Percentiles rank a stretch among this genome's conserved stretches.
These are phyloP conservation scores for Marmota monax DNA, from an alignment of 2,113 vertebrate species.

Conservation along the genomic window DNA sequence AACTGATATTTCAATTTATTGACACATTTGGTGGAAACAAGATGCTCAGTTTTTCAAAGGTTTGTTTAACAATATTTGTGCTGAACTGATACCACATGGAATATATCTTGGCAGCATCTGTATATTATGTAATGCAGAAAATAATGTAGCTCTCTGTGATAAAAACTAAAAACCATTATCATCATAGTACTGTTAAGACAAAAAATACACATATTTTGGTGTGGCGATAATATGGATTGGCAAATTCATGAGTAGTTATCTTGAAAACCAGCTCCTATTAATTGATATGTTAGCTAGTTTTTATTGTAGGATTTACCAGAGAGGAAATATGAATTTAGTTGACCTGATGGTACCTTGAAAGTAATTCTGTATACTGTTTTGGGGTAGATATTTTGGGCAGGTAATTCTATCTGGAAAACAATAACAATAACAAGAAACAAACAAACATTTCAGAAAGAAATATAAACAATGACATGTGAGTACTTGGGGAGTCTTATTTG, in stretches of 20 bases:
- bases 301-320: background rate
- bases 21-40: slow-evolving; percentile 49
- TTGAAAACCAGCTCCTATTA: background rate
- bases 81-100: background rate
- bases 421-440: background rate
- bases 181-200: background rate
- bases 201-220: background rate
- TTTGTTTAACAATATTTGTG: slow-evolving; percentile 60
- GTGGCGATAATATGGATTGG: background rate
- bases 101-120: slow-evolving; percentile 44
- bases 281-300: background rate
- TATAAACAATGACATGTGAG: background rate
- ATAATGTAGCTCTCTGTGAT: background rate
- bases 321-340: background rate
- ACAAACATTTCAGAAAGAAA: background rate
- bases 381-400: background rate
- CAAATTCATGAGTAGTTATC: background rate
- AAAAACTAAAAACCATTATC: background rate
- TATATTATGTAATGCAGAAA: slow-evolving; percentile 21
- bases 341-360: background rate
- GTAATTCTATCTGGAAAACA: background rate
- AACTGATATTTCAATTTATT: slow-evolving; percentile 67
- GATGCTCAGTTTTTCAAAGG: slow-evolving; percentile 39
- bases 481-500: background rate
- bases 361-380: background rate